These are phyloP conservation scores for Procambarus clarkii DNA, from an alignment of 1,140 invertebrate genomes.

Conservation along the genomic window DNA sequence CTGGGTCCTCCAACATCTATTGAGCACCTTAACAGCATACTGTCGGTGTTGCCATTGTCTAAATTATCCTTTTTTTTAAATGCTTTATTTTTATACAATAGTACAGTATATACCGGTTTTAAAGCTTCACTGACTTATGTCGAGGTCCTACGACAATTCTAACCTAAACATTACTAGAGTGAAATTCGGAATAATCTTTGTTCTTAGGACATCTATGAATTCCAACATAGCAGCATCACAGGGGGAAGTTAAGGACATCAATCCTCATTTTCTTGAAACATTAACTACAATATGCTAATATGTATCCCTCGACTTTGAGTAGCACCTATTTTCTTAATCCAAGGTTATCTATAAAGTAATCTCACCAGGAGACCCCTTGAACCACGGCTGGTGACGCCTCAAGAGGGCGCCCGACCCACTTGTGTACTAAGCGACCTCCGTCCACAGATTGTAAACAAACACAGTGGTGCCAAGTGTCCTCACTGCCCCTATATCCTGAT, in stretches of 20 bases:
- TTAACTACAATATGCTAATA: not conserved
- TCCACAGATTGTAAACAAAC: not conserved
- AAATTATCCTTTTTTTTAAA: not conserved
- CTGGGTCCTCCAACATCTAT: not conserved
- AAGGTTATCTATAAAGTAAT: not conserved
- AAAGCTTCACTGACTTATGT: not conserved
- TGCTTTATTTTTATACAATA: not conserved
- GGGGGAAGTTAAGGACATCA: too few species aligned
- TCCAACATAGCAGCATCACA: not conserved
- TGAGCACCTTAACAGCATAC: conserved; percentile 18
- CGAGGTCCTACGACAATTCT: conserved; percentile 1
- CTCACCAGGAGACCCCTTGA: not conserved
- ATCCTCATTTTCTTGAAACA: not conserved
- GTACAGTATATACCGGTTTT: too few species aligned
- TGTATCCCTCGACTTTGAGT: not conserved
- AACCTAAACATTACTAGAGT: not conserved
- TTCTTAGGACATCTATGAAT: not conserved
- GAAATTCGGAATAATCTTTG: not conserved
- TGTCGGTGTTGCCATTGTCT: not conserved
- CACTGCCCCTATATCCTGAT: not conserved
- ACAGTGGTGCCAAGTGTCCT: not conserved
- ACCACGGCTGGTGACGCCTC: not conserved
- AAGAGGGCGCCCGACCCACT: too few species aligned
- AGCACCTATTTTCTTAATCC: not conserved
- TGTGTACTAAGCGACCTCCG: not conserved